Percentiles rank a stretch among this genome's conserved stretches.
These are phyloP conservation scores for Apaloderma vittatum DNA, from an alignment of 2,113 vertebrate species.

Conservation along the genomic window DNA sequence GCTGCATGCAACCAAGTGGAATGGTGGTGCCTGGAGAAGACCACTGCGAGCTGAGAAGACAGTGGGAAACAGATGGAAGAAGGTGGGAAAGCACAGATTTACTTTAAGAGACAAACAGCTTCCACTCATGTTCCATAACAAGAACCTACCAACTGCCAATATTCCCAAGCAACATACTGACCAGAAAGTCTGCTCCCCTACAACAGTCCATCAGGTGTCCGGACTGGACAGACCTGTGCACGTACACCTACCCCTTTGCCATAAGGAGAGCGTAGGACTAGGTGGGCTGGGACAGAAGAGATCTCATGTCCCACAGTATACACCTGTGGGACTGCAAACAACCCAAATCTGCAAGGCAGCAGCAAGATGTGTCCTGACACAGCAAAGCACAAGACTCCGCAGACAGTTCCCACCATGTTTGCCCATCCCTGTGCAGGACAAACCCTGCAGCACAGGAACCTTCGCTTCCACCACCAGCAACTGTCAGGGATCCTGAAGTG, in stretches of 20 bases:
- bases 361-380: not conserved
- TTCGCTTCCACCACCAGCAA: not conserved
- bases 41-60: not conserved
- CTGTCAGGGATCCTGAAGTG: rapidly evolving
- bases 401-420: not conserved
- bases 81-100: not conserved
- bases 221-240: not conserved
- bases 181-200: not conserved
- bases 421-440: rapidly evolving
- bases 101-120: not conserved
- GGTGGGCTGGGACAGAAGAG: not conserved
- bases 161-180: not conserved
- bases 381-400: rapidly evolving
- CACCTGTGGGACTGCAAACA: not conserved
- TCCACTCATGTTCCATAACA: not conserved
- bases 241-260: not conserved
- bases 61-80: not conserved
- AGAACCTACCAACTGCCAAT: not conserved
- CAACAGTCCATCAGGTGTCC: not conserved
- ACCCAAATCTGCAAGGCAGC: not conserved
- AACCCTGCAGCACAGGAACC: not conserved
- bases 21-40: not conserved
- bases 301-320: not conserved
- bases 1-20: not conserved
- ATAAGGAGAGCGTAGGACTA: not conserved